These are phyloP conservation scores for Dryocosmus kuriphilus DNA, from an alignment of 2,888 invertebrate species.

Conservation along the genomic window DNA sequence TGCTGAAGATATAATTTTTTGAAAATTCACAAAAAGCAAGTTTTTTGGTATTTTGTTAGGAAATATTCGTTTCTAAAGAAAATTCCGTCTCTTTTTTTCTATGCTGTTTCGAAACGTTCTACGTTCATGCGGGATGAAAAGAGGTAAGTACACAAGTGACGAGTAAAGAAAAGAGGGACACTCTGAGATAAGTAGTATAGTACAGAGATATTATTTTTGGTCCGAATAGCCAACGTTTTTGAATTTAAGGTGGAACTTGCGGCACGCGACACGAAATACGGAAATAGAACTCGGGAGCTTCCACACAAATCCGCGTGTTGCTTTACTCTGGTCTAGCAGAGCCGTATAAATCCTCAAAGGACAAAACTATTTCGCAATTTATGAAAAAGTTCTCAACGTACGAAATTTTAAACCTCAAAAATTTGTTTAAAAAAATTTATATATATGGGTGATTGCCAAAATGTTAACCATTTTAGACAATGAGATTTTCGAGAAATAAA, in stretches of 20 bases:
- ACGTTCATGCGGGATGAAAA: neutral
- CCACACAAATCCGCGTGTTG: constrained; percentile 18
- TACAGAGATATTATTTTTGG: constrained; percentile 48
- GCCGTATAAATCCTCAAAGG: constrained; percentile 16
- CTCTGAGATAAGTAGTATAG: constrained; percentile 15
- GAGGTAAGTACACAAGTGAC: constrained; percentile 12
- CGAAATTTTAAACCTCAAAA: too few relatives aligned
- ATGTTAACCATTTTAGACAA: too few relatives aligned
- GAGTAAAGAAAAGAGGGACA: constrained; percentile 2
- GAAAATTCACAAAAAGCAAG: too few relatives aligned
- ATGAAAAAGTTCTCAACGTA: neutral
- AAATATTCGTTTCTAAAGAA: neutral
- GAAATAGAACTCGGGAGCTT: constrained; percentile 44
- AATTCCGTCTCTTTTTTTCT: neutral
- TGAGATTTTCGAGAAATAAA: too few relatives aligned
- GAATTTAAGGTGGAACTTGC: constrained; percentile 38
- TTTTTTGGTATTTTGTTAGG: too few relatives aligned
- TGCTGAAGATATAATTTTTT: too few relatives aligned
- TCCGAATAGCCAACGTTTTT: constrained; percentile 40
- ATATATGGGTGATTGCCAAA: too few relatives aligned
- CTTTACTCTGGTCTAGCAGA: constrained; percentile 17
- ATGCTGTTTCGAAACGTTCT: neutral
- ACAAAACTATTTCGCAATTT: neutral
- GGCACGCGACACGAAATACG: constrained; percentile 47
- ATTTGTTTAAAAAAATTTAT: too few relatives aligned